Conservation (phyloP, 1,140 invertebrate species). For the Helicoverpa zea region DNA sequence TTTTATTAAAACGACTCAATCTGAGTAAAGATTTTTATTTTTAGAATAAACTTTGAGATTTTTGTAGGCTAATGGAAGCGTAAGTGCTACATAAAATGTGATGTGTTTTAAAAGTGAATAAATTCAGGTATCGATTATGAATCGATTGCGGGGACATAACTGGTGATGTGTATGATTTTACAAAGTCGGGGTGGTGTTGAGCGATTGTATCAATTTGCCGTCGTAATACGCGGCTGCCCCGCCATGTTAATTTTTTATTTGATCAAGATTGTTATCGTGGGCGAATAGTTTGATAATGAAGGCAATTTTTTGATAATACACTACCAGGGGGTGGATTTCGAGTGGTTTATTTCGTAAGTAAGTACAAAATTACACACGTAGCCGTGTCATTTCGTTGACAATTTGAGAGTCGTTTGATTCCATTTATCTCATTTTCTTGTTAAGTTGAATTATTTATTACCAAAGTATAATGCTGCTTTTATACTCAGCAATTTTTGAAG, state of each 20-base stretch:
- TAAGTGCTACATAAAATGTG: constrained; percentile 20
- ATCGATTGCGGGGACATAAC: constrained; percentile 30
- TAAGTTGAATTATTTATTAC: constrained; percentile 56
- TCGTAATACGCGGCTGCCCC: constrained; percentile 73
- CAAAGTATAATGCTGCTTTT: too few species aligned
- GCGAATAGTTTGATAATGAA: constrained; percentile 82
- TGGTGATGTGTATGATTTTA: constrained; percentile 58
- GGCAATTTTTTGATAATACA: constrained; percentile 85
- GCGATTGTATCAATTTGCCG: constrained; percentile 78
- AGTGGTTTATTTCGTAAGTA: constrained; percentile 68
- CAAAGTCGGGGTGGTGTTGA: constrained; percentile 57
- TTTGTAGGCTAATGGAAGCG: constrained; percentile 26
- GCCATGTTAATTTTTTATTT: constrained; percentile 83
- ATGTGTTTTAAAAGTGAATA: constrained; percentile 10
- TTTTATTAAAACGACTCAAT: constrained; percentile 74
- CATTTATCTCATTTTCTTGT: constrained; percentile 75
- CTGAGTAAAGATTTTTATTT: constrained; percentile 54
- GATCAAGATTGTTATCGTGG: constrained; percentile 80
- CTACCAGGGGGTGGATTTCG: constrained; percentile 67
- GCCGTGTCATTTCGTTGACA: constrained; percentile 78
- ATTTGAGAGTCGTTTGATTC: constrained; percentile 77
- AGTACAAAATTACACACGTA: constrained; percentile 74
- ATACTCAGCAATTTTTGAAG: too few species aligned
- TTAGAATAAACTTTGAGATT: constrained; percentile 9
- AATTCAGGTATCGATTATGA: constrained; percentile 33